These are phyloP conservation scores for Drosophila nr. perissopoda DNA, from an alignment of 2,888 invertebrate species.

Conservation along the genomic window DNA sequence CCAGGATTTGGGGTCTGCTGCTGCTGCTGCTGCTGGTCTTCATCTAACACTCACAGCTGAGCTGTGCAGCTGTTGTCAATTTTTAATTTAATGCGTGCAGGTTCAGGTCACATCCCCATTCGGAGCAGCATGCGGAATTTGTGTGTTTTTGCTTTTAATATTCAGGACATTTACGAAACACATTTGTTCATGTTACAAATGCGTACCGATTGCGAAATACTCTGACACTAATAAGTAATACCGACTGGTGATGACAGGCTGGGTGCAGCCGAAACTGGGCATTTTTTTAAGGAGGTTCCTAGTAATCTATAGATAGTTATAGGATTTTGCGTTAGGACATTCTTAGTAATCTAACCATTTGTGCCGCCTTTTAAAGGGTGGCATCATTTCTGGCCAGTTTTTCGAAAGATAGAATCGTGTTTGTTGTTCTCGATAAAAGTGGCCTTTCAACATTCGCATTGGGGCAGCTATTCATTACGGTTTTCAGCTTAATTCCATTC, in stretches of 20 bases:
- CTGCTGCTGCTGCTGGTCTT: slow-evolving; percentile 33
- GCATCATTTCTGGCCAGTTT: background rate
- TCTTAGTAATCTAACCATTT: no score
- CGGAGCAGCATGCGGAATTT: background rate
- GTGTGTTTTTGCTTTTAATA: background rate
- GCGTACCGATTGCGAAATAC: background rate
- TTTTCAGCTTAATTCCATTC: slow-evolving; percentile 23
- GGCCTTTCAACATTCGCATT: background rate
- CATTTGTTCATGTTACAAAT: background rate
- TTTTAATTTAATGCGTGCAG: slow-evolving; percentile 38
- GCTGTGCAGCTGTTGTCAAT: slow-evolving; percentile 18
- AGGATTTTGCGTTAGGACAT: background rate
- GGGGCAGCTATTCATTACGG: slow-evolving; percentile 2
- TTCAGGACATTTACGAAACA: background rate
- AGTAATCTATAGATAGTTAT: background rate
- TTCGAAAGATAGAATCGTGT: background rate
- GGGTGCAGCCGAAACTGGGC: background rate
- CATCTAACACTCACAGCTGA: slow-evolving; percentile 42
- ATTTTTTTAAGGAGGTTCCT: background rate
- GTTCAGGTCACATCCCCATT: background rate
- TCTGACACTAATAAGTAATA: background rate
- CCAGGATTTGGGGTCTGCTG: slow-evolving; percentile 25
- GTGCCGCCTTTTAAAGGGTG: no score
- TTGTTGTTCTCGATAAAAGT: background rate
- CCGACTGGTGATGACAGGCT: background rate